Percentiles rank a stretch among this genome's conserved stretches.
Evolutionary conservation across 2,113 vertebrate genomes (phyloP).

Genomic region (Leuciscus idus): DNA sequence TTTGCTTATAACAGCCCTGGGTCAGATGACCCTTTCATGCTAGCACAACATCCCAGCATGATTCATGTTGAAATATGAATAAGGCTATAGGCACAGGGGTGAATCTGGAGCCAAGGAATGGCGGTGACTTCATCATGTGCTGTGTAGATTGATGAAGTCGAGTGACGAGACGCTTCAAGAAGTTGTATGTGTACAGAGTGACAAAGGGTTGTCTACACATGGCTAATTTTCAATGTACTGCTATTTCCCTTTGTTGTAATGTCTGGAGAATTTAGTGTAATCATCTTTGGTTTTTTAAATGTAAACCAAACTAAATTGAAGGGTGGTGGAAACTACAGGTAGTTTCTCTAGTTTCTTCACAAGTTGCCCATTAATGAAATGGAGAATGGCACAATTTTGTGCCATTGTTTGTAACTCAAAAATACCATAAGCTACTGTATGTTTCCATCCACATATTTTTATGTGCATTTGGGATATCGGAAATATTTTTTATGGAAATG

Average conservation of each 20-base stretch:
- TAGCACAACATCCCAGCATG: conserved; percentile 37
- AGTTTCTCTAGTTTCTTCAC: too few species aligned
- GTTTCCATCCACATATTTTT: too few species aligned
- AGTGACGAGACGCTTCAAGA: neutral
- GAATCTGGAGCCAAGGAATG: conserved; percentile 24
- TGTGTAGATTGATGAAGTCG: conserved; percentile 49
- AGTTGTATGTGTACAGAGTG: conserved; percentile 15
- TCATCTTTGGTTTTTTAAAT: too few species aligned
- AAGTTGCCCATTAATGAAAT: too few species aligned
- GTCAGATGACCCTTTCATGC: conserved; percentile 55
- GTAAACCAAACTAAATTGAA: too few species aligned
- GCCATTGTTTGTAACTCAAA: too few species aligned
- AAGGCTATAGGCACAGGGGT: conserved; percentile 27
- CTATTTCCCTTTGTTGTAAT: neutral
- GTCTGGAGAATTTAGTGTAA: neutral
- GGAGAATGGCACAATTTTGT: too few species aligned
- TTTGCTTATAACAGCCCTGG: conserved; percentile 50
- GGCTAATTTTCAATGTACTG: neutral
- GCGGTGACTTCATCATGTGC: conserved; percentile 35
- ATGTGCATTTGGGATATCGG: too few species aligned
- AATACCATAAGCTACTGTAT: too few species aligned
- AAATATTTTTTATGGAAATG: too few species aligned
- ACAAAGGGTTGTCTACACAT: neutral
- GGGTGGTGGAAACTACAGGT: too few species aligned
- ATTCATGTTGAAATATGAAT: conserved; percentile 48